These are phyloP conservation scores for Festucalex cinctus DNA, from an alignment of 2,113 vertebrate genomes.

Conservation along the genomic window DNA sequence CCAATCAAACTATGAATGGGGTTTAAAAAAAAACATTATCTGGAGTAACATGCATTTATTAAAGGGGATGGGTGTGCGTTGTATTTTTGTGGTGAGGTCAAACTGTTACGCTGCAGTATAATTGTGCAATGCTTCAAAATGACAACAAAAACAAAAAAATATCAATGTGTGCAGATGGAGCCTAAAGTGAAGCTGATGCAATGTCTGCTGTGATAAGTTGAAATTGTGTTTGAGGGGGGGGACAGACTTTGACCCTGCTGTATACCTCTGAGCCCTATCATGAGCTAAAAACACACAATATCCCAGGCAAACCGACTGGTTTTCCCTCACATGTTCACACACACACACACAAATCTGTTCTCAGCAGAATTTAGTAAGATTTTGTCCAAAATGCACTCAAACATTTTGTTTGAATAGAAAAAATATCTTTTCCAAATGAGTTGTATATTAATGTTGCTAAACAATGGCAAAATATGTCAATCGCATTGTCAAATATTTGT, in stretches of 20 bases:
- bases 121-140: conserved; percentile 16
- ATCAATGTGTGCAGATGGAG: conserved; percentile 38
- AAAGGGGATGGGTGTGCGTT: background rate
- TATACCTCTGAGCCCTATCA: conserved; percentile 56
- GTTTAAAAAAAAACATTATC: background rate
- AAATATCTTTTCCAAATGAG: background rate
- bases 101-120: background rate
- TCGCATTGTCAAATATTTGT: background rate
- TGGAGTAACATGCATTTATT: background rate
- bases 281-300: conserved; percentile 40
- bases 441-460: background rate
- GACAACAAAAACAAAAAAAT: conserved; percentile 17
- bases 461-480: background rate
- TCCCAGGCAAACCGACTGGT: conserved; percentile 45
- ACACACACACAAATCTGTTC: conserved; percentile 18
- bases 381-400: background rate
- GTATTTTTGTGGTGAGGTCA: background rate
- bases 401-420: background rate
- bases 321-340: conserved; percentile 17
- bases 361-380: conserved; percentile 2
- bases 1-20: background rate
- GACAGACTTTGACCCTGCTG: conserved; percentile 16
- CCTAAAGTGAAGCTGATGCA: conserved; percentile 11
- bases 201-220: background rate
- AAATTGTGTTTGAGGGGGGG: background rate